Evolutionary conservation across 1,140 invertebrate genomes (phyloP).

Genomic region (Temnothorax longispinosus): DNA sequence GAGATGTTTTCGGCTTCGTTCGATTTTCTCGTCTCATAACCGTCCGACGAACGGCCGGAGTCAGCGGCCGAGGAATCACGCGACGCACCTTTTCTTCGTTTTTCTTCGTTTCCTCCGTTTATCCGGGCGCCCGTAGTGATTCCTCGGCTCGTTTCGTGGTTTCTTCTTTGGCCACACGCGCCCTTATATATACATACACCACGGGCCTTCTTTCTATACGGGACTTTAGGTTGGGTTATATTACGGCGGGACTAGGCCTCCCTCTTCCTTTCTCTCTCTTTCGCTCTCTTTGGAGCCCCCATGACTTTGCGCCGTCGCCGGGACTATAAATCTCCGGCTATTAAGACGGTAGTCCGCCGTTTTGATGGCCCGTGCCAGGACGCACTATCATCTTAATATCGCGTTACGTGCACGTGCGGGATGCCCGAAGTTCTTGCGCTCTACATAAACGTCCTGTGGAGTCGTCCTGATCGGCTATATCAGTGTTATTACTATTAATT

Average conservation of each 20-base stretch:
- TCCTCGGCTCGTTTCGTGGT: conserved; percentile 50
- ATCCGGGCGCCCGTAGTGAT: conserved; percentile 57
- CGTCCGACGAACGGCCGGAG: conserved; percentile 29
- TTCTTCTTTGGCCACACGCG: conserved; percentile 60
- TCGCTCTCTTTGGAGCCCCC: conserved; percentile 34
- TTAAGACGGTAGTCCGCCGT: conserved; percentile 83
- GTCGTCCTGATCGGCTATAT: conserved; percentile 39
- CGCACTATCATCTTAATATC: conserved; percentile 70
- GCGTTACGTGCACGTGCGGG: conserved; percentile 66
- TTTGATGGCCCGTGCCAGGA: conserved; percentile 84
- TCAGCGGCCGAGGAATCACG: conserved; percentile 61
- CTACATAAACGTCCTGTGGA: conserved; percentile 45
- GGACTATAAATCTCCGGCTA: conserved; percentile 84
- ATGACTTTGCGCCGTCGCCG: conserved; percentile 81
- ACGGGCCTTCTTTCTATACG: conserved; percentile 63
- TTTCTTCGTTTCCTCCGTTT: conserved; percentile 68
- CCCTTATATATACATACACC: conserved; percentile 62
- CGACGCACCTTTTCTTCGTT: conserved; percentile 70
- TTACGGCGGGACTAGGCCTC: conserved; percentile 61
- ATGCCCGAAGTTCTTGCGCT: conserved; percentile 29
- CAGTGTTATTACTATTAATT: conserved; percentile 4
- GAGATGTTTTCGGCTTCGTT: conserved; percentile 47
- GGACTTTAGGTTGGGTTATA: conserved; percentile 63
- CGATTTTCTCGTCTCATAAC: conserved; percentile 59
- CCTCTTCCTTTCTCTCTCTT: conserved; percentile 12